These are phyloP conservation scores for Planiliza haematocheilus DNA, from an alignment of 2,113 vertebrate species.

Conservation along the genomic window DNA sequence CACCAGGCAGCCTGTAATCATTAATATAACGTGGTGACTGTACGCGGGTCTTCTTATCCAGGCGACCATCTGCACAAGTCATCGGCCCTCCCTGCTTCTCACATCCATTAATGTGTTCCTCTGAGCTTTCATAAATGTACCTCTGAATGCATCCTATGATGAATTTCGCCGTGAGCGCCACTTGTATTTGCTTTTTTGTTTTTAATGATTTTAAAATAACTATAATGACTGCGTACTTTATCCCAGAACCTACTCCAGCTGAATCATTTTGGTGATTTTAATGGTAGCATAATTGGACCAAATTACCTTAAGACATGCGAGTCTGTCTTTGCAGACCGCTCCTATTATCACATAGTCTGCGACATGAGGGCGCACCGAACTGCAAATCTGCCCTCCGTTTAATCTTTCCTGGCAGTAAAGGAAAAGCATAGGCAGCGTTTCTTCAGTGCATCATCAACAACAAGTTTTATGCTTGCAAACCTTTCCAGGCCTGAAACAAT, in stretches of 20 bases:
- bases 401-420: constrained; percentile 16
- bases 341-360: constrained; percentile 23
- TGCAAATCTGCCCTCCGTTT: constrained; percentile 1
- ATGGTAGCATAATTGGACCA: constrained; percentile 45
- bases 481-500: constrained; percentile 47
- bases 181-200: constrained; percentile 46
- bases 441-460: constrained; percentile 43
- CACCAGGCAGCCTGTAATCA: constrained; percentile 38
- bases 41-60: constrained; percentile 54
- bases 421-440: not conserved
- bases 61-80: constrained; percentile 40
- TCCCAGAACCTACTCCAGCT: constrained; percentile 12
- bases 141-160: constrained; percentile 28
- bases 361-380: not conserved
- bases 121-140: constrained; percentile 29
- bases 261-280: constrained; percentile 27
- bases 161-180: not conserved
- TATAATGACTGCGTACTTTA: constrained; percentile 24
- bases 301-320: constrained; percentile 46
- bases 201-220: constrained; percentile 28
- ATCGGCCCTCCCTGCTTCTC: constrained; percentile 34
- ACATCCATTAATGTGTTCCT: constrained; percentile 38
- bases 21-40: constrained; percentile 31
- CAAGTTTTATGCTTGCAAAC: constrained; percentile 22
- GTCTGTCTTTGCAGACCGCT: constrained; percentile 22